phyloP scores from a whole-genome alignment of 2,113 vertebrate species.

The Cephalopterus ornatus region DNA sequence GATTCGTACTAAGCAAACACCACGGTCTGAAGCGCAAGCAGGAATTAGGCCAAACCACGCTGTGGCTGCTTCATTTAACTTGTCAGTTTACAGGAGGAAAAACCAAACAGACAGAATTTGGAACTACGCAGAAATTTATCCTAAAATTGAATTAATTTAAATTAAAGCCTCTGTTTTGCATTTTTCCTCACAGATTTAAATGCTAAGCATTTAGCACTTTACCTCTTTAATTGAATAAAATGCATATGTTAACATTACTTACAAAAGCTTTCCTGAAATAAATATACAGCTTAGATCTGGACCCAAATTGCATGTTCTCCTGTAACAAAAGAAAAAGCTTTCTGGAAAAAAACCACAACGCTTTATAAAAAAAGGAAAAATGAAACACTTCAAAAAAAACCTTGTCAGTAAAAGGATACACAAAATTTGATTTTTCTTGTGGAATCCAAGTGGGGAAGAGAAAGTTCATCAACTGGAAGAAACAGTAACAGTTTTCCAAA shows the following conservation, averaged over 20 bases:
- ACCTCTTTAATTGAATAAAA: not conserved
- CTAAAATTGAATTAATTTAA: not conserved
- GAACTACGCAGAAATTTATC: not conserved
- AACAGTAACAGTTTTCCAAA: not conserved
- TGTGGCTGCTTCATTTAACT: not conserved
- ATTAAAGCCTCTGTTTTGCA: not conserved
- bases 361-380: not conserved
- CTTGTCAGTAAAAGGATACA: not conserved
- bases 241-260: not conserved
- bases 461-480: not conserved
- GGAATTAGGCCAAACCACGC: not conserved
- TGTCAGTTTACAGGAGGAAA: not conserved
- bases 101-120: not conserved
- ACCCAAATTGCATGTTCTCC: not conserved
- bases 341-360: not conserved
- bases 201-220: not conserved
- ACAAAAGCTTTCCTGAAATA: not conserved
- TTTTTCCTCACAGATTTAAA: not conserved
- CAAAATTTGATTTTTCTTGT: not conserved
- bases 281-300: not conserved
- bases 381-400: not conserved
- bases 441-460: not conserved
- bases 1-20: not conserved
- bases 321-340: not conserved
- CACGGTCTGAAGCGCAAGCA: not conserved